Base-by-base conservation (phyloP, 2,888 invertebrate species). In the Phaedon cochleariae region DNA sequence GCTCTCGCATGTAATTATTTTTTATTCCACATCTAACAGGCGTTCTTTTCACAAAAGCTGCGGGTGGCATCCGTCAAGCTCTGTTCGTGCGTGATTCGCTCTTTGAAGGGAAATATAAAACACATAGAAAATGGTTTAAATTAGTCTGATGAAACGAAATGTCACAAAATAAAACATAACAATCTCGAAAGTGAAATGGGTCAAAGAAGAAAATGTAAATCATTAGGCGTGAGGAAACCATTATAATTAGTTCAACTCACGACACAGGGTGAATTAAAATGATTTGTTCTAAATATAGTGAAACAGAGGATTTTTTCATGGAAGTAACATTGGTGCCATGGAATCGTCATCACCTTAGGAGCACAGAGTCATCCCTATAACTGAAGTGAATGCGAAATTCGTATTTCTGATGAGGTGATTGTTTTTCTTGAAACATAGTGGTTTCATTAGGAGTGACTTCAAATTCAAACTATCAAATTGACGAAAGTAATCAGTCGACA, bases 21-120 rank as follows among this genome's bases (percentile, higher is more conserved):
- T 67, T 64, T 49, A 64, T 67, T 64, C 55, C 53, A 46, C 58
- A 57, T 18, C 29, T 26, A 67, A 67, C 63, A 61, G 41, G 57
- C 60, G n/a, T n/a, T n/a, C n/a, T n/a, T n/a, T n/a, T 53, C 52
- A n/a, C 62, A 20, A 60, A 65, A 68, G 34, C 68, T 63, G 65
- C 68, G 68, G 68, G 68, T 68, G 65, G 68, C 62, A 59, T 59
- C 57, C 59, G 60, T 55, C 29, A n/a, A 9, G 29, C 34, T n/a
- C n/a, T n/a, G 53, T 54, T 45, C 46, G 62, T 66, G 62, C 66
- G 62, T 66, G 66, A 66, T 66, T 66, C 51, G 41, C 53, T 45
- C 22, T 37, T 21, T 54, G 57, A 45, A 57, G 45, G 26, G 26
- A 41, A 57, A 41, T 41, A 57, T 22, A 57, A 57, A 45, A 57